Base-by-base conservation (phyloP, 2,888 invertebrate species). In the Andrena chrysosceles region DNA sequence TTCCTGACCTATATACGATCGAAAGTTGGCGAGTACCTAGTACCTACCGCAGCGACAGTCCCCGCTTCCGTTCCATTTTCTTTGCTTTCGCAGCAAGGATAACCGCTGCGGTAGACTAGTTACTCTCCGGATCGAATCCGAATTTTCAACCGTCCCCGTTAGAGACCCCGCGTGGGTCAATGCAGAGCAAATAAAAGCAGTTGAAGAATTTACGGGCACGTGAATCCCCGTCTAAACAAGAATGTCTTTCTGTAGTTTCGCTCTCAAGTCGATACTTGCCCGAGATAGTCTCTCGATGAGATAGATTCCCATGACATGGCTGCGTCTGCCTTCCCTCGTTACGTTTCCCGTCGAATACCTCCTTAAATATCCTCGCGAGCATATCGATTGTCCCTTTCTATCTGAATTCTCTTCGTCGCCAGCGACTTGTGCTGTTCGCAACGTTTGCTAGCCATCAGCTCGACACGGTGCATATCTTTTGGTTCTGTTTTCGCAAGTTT, bases 291-390 rank as follows among this genome's bases (percentile, higher is more conserved):
- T 94, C 97, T 96, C 90, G 97, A 97, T 94, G 97, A 96, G 91
- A 97, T 95, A 87, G 97, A 97, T 95, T 97, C 97, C 97, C 97
- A 97, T 96, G 97, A 97, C 97, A 97, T 97, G 95, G 95, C 92
- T 90, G 92, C 90, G 63, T 52, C 71, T 69, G 76, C 75, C 71
- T 77, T 66, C 88, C 84, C 84, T 81, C 66, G 77, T 77, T 83
- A 78, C 85, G 85, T 84, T 86, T 76, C 85, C 75, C 73, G 5
- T 49, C 60, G 48, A n/a, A 56, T 56, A 10, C 8, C 2, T 48
- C 10, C n/a, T 71, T 33, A 52, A 54, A 62, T 52, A 20, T 31
- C 35, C 16, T 35, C 26, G 26, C 56, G 52, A 62, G 56, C 83
- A 81, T 82, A 35, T 74, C 75, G 81, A 70, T 71, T 10, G 10